Base-by-base conservation (phyloP, 2,888 invertebrate genomes). In the Aleiodes testaceus region DNA sequence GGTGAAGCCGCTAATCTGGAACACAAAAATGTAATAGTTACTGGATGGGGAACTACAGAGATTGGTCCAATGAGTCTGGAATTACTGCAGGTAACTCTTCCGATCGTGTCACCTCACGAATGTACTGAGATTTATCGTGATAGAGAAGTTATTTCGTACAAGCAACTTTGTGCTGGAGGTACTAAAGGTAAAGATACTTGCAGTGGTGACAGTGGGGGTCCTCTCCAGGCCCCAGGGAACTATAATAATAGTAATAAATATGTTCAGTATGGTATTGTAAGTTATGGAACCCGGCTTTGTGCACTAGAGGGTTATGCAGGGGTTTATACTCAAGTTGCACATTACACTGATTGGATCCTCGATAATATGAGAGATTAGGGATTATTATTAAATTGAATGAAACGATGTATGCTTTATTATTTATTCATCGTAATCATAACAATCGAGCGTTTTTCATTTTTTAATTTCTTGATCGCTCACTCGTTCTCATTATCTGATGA, bases 1-100 rank as follows among this genome's bases (percentile, higher is more conserved):
- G 86, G 83, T n/a, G 47, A 77, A 9, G 78, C 79, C 0, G 63
- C 79, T 0, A 71, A 1, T 1, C 30, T 81, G 2, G 44, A 1
- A 0, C 73, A 74, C 2, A 80, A 75, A 61, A 83, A 77, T 74
- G 90, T 91, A 76, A 89, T 91, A 63, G 93, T 93, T 0, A 92
- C 93, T 3, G 95, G 94, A 0, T 95, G 94, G 94, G 94, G 94
- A 30, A 90, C 91, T 78, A 92, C 92, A 50, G 91, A 92, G 84
- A 85, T 85, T 68, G 90, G 92, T 89, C 87, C 88, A 83, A 88
- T 88, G 50, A 90, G 90, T 1, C 82, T 88, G 0, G 88, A 88
- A 75, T 83, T 90, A 45, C 85, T 89, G 45, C 89, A 89, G 80
- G 88, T 90, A 0, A 84, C 83, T 0, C 64, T 91, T 20, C 83